These are phyloP conservation scores for Scaptomyza hsui DNA, from an alignment of 1,140 invertebrate genomes.

Conservation along the genomic window DNA sequence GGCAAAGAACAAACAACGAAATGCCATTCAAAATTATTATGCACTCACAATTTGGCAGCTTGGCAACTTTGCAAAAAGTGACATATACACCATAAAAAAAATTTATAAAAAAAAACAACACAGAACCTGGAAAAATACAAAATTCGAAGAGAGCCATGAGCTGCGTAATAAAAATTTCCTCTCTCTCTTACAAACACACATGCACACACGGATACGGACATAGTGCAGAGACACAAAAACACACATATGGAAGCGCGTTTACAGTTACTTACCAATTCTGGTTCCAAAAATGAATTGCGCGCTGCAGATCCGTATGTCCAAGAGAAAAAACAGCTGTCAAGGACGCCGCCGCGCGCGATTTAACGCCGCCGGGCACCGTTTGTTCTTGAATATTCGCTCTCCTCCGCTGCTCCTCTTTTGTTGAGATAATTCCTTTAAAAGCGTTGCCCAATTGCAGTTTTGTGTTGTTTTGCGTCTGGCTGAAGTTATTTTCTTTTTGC, in stretches of 20 bases:
- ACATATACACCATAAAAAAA: not conserved
- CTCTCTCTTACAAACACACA: not conserved
- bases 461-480: conserved; percentile 40
- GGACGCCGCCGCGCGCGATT: conserved; percentile 25
- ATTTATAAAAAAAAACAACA: conserved; percentile 3
- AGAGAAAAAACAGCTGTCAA: conserved; percentile 41
- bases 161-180: conserved; percentile 6
- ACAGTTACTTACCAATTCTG: conserved; percentile 31
- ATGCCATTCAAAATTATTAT: conserved; percentile 46
- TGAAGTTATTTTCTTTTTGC: conserved; percentile 14
- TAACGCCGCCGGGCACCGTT: conserved; percentile 27
- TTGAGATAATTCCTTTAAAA: conserved; percentile 16
- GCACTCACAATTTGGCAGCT: conserved; percentile 18
- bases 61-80: conserved; percentile 1
- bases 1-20: conserved; percentile 51
- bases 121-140: conserved; percentile 9
- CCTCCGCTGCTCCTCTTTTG: not conserved
- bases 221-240: not conserved
- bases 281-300: conserved; percentile 1
- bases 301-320: conserved; percentile 34
- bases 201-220: conserved; percentile 5
- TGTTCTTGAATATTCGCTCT: conserved; percentile 19
- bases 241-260: conserved; percentile 9
- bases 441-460: conserved; percentile 32
- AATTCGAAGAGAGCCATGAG: conserved; percentile 2